Conservation (phyloP, 2,113 vertebrate species). For the Bungarus multicinctus region DNA sequence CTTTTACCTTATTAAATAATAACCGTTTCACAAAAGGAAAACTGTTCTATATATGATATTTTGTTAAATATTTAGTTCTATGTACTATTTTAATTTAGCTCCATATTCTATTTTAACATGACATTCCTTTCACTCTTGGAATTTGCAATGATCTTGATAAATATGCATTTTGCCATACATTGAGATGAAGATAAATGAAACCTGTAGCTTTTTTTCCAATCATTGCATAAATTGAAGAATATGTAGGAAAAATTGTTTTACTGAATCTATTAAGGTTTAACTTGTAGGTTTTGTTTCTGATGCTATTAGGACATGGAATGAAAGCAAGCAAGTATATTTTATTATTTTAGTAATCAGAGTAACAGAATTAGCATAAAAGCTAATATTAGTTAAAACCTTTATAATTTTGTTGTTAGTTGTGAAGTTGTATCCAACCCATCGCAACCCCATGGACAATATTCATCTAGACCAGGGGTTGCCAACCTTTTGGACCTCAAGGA, state of each 20-base stretch:
- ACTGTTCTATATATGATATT: neutral
- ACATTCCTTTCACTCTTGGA: neutral
- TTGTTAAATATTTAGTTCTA: neutral
- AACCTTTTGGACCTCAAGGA: too few species aligned
- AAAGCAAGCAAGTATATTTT: neutral
- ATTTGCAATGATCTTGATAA: neutral
- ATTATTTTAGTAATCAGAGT: neutral
- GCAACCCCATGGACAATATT: too few species aligned
- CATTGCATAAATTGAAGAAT: neutral
- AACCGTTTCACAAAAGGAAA: neutral
- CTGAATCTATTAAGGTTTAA: neutral
- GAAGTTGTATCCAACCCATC: too few species aligned
- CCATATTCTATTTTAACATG: neutral
- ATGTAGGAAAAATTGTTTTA: neutral
- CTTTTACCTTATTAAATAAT: neutral
- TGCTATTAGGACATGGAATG: neutral
- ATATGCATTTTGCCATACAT: neutral
- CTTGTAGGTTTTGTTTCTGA: neutral
- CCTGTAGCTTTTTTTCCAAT: neutral
- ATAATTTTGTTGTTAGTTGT: neutral
- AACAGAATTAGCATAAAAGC: neutral
- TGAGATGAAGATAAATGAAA: neutral
- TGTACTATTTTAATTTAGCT: neutral
- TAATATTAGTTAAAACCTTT: neutral
- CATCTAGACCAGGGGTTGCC: too few species aligned